phyloP scores from a whole-genome alignment of 2,888 invertebrate genomes.

The Volucella inanis region DNA sequence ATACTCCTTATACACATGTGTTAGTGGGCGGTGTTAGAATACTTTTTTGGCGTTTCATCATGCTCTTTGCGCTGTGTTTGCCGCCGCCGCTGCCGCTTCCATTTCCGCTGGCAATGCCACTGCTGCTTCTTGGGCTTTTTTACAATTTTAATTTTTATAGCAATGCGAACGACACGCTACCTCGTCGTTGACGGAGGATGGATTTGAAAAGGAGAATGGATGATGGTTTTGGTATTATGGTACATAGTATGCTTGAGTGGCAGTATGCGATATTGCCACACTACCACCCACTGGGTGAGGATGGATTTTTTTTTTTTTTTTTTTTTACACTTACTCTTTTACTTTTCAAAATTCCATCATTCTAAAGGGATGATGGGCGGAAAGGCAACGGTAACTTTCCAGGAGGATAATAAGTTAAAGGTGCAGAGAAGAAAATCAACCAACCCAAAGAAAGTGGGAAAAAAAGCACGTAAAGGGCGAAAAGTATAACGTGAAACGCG shows the following conservation, averaged over 20 bases:
- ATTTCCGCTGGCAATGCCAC: constrained; percentile 31
- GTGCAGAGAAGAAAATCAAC: constrained; percentile 6
- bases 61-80: constrained; percentile 43
- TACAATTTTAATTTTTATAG: constrained; percentile 78
- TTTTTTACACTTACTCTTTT: constrained; percentile 23
- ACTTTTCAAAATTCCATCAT: constrained; percentile 53
- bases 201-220: constrained; percentile 7
- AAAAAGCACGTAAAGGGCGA: no score
- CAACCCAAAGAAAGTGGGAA: no score
- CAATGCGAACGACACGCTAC: constrained; percentile 63
- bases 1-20: constrained; percentile 74
- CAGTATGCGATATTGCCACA: constrained; percentile 57
- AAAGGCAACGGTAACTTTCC: background rate
- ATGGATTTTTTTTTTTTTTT: constrained; percentile 34
- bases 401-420: background rate
- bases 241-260: constrained; percentile 51
- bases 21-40: constrained; percentile 83
- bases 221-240: constrained; percentile 18
- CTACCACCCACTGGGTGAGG: background rate
- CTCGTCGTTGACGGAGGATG: constrained; percentile 31
- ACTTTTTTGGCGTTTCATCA: constrained; percentile 44
- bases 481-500: constrained; percentile 1
- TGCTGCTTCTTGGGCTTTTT: constrained; percentile 75
- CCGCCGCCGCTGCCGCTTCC: constrained; percentile 44
- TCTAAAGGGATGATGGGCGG: constrained; percentile 1